Base-by-base conservation (phyloP, 2,797 vertebrate species). In the Girardinus metallicus region DNA sequence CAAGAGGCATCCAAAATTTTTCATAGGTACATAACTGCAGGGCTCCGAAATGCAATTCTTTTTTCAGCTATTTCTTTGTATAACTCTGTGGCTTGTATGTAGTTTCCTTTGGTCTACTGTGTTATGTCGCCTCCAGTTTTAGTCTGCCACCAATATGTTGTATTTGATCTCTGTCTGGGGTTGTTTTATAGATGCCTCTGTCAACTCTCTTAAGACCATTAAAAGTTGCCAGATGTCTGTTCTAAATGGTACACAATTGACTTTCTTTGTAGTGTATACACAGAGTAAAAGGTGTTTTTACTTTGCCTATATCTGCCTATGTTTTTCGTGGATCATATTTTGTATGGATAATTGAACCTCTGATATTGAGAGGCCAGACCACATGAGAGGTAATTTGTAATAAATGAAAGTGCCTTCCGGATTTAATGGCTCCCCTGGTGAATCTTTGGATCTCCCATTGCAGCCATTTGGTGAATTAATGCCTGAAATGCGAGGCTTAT, bases 141-240 rank as follows among this genome's bases (percentile, higher is more conserved):
- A 91, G 94, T 95, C 92, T 96, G 95, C 93, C 91, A 93, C 94
- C 95, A 95, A 92, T 91, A 92, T 94, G 93, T 93, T 86, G 85
- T 74, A 89, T 96, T 96, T 96, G 95, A 96, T 96, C 95, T 96
- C 93, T 82, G 94, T 94, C 91, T 94, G 95, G 92, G 92, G 94
- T 86, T 93, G 88, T 94, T 94, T 96, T 95, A 95, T 93, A 86
- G 95, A 90, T 77, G 87, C 90, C 90, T 91, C 93, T 91, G 95
- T 94, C 92, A 93, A 91, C 90, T 93, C 93, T 93, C 84, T 71
- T 72, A 83, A 86, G 80, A 92, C 93, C 95, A 95, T 96, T 96
- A 95, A 94, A 95, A 93, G 68, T 72, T 80, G 80, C 95, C 95
- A 96, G 95, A 96, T 96, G 96, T 95, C 88, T 91, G 91, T 93